Percentiles rank a stretch among this genome's conserved stretches.
phyloP scores from a whole-genome alignment of 2,888 invertebrate species.

The Lepidocyrtoides sp. region DNA sequence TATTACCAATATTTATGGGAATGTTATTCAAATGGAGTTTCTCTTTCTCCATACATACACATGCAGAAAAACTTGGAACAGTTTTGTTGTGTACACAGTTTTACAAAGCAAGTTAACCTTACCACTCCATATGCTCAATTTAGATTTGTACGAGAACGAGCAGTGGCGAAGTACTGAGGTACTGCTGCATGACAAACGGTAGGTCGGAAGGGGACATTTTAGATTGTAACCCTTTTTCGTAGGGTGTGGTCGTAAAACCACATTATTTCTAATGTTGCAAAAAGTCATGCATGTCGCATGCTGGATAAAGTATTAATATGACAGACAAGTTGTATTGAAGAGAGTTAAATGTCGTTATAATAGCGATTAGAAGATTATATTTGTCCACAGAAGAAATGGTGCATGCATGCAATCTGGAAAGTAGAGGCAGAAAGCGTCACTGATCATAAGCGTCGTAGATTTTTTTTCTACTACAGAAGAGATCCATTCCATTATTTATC shows the following conservation, averaged over 20 bases:
- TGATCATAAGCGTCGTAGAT: too few relatives aligned
- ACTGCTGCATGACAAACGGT: not conserved
- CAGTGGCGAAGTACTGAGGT: too few relatives aligned
- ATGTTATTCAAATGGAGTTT: constrained; percentile 84
- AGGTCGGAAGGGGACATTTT: not conserved
- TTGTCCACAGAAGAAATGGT: not conserved
- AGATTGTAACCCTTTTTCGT: constrained; percentile 58
- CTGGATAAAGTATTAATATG: not conserved
- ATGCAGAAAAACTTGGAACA: constrained; percentile 53
- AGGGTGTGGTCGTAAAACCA: constrained; percentile 67
- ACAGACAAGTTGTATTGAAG: not conserved
- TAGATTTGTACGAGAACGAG: not conserved
- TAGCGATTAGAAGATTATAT: constrained; percentile 12
- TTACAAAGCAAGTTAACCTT: constrained; percentile 58
- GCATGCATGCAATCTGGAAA: not conserved
- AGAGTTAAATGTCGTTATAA: constrained; percentile 40
- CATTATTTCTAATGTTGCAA: constrained; percentile 64
- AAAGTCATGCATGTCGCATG: not conserved
- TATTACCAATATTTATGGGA: constrained; percentile 85
- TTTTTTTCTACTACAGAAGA: not conserved
- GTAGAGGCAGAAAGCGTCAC: not conserved
- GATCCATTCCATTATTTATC: constrained; percentile 14
- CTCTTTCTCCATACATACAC: not conserved
- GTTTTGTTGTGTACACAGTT: constrained; percentile 56
- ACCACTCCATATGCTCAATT: constrained; percentile 20